Evolutionary conservation across 2,113 vertebrate species (phyloP), one percentile per base, ranked within the genome.

Genomic region (Siniperca chuatsi): DNA sequence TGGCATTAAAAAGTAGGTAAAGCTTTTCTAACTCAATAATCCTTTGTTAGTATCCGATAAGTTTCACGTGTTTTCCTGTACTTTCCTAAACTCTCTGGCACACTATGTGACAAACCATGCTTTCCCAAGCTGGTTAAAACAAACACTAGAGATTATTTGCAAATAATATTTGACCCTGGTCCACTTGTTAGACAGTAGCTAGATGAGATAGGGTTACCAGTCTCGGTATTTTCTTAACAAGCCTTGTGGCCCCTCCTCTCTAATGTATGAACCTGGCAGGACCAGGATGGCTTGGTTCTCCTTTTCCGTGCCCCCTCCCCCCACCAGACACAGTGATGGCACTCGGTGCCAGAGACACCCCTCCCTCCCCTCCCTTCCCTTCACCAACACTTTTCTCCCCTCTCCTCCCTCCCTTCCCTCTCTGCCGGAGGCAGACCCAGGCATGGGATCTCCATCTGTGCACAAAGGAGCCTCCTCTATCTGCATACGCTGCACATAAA

Each of bases 401-500:
- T 87, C 90, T 64, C 90, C 82, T 71, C 93, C 94, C 91, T 90
- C 90, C 91, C 90, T 82, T 78, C 87, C 80, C 78, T 83, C 85
- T 82, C 79, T 65, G 89, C 92, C 89, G 85, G 92, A 90, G 91
- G 92, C 93, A 88, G 93, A 89, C 90, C 91, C 94, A 94, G 89
- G 94, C 94, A 90, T 94, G 95, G 94, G 95, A 93, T 95, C 95
- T 93, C 95, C 93, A 94, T 96, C 93, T 94, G 92, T 90, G 92
- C 95, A 96, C 95, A 96, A 96, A 95, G 94, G 92, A 93, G 89
- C 93, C 94, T 93, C 92, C 93, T 95, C 95, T 95, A 95, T 95
- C 92, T 95, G 91, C 90, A 95, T 96, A 96, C 93, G 94, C 94
- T 95, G 93, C 89, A 95, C 95, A 96, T 96, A 97, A 96, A 96